phyloP scores from a whole-genome alignment of 1,140 invertebrate genomes.

The Aporrectodea caliginosa region DNA sequence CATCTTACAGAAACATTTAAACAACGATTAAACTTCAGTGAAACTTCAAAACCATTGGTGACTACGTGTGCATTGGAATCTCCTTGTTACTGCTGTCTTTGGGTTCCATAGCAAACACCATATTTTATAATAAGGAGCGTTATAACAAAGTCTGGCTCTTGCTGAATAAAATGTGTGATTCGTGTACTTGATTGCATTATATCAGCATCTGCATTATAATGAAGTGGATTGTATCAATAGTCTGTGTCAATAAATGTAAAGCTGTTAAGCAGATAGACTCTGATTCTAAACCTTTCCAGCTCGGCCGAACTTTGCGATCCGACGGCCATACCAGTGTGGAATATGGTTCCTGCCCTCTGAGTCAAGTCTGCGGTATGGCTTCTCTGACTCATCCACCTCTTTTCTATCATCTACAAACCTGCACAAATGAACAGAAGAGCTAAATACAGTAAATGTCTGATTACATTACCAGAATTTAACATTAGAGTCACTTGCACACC shows the following conservation, averaged over 20 bases:
- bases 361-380: slow-evolving; percentile 17
- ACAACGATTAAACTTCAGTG: no score
- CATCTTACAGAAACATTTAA: no score
- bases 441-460: neutral
- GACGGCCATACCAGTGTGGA: slow-evolving; percentile 29
- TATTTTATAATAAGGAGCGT: neutral
- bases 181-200: no score
- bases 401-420: slow-evolving; percentile 15
- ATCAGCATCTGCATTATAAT: neutral
- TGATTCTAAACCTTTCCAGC: slow-evolving; percentile 16
- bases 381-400: slow-evolving; percentile 24
- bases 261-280: neutral
- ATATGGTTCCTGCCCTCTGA: slow-evolving; percentile 7
- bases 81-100: no score
- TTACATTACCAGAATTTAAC: neutral
- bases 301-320: slow-evolving; percentile 26
- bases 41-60: no score
- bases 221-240: no score
- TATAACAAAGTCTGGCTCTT: slow-evolving; percentile 1
- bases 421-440: neutral
- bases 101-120: neutral
- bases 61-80: no score
- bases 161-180: neutral
- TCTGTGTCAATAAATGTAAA: neutral
- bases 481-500: neutral